Evolutionary conservation across 2,797 vertebrate species (phyloP), one percentile per base, ranked within the genome.

Genomic region (Okamejei kenojei): DNA sequence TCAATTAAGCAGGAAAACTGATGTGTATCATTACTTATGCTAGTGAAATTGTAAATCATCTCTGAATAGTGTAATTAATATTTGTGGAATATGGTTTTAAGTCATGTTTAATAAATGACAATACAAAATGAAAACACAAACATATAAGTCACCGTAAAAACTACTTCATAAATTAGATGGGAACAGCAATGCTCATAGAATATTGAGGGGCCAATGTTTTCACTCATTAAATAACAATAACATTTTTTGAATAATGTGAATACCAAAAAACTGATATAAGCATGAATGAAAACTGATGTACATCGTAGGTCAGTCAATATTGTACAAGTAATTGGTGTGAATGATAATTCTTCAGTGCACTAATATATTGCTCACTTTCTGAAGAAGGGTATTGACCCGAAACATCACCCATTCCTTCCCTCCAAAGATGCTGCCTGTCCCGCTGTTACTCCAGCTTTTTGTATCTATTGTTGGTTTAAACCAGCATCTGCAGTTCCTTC

Each of bases 21-120:
- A 98, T 98, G 97, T 97, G 97, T 97, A 97, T 98, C 97, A 98
- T 98, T 98, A 99, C 98, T 99, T 98, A 98, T 94, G 96, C 98
- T 98, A 98, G 97, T 97, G 96, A 98, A 98, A 98, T 97, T 97
- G 98, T 98, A 98, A 98, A 98, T 98, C 97, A 98, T 97, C 96
- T 97, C 95, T 97, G 97, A 98, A 96, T 96, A 96, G 96, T 96
- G 96, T 97, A 98, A 99, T 98, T 98, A 98, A 98, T 99, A 98
- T 97, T 92, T 74, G 71, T 11, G n/a, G 73, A 92, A n/a, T 73
- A 54, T 76, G 76, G 29, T 98, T 98, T 98, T 97, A 97, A 97
- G 96, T 97, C 96, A 96, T 96, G 95, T 96, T 96, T 97, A 97
- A 97, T 97, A 97, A 97, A 97, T 97, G 97, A 98, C 97, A 97